phyloP scores from a whole-genome alignment of 1,140 invertebrate genomes.

The Tetramorium simillimum region DNA sequence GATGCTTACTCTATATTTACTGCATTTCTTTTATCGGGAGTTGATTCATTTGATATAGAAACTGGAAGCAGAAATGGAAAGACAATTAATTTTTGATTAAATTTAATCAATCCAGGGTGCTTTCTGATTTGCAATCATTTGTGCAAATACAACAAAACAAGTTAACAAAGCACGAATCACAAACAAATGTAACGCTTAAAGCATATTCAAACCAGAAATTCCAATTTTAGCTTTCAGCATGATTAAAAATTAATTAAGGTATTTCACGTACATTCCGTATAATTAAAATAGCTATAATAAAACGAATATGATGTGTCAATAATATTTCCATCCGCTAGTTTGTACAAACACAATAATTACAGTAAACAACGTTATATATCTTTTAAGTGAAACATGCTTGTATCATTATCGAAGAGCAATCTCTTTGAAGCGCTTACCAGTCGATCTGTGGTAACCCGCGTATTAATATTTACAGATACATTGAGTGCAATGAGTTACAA shows the following conservation, averaged over 20 bases:
- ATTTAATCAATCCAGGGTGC: not conserved
- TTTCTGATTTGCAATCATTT: constrained; percentile 40
- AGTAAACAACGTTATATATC: not conserved
- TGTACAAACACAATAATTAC: not conserved
- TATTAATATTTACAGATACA: not conserved
- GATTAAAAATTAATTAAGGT: constrained; percentile 55
- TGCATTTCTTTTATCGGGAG: not conserved
- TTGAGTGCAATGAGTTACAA: not conserved
- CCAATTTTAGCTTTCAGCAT: constrained; percentile 20
- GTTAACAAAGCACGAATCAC: not conserved
- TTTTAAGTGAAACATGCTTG: not conserved
- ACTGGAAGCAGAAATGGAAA: not conserved
- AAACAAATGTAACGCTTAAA: constrained; percentile 16
- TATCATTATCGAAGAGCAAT: not conserved
- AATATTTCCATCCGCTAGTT: not conserved
- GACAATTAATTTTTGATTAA: constrained; percentile 40
- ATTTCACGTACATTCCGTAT: not conserved
- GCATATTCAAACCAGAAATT: not conserved
- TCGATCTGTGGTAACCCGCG: not conserved
- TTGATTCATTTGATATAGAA: constrained; percentile 1
- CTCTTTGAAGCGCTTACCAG: not conserved
- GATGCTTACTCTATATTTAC: not conserved
- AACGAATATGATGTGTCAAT: not conserved
- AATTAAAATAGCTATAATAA: constrained; percentile 34
- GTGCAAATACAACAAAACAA: constrained; percentile 24